A percentile compares a stretch with the other conserved stretches of the same genome.
Evolutionary conservation across 2,888 invertebrate species (phyloP).

Genomic region (Salticus scenicus): DNA sequence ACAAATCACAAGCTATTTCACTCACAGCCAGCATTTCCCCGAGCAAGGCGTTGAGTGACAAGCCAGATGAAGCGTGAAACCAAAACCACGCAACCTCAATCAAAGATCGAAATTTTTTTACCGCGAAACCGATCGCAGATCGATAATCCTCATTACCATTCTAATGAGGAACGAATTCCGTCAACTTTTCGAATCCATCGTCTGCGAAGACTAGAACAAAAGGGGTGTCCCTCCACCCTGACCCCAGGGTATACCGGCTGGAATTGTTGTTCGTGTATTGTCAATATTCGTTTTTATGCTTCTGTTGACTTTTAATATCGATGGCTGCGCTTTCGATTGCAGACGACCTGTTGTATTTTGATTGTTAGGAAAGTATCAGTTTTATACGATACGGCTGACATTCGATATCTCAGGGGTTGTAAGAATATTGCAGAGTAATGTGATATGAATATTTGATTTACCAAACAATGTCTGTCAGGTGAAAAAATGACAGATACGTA

Average conservation of each 20-base stretch:
- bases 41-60: neutral
- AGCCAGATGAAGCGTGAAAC: neutral
- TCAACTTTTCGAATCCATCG: neutral
- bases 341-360: neutral
- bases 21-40: neutral
- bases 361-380: neutral
- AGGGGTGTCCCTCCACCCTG: neutral
- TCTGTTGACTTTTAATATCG: neutral
- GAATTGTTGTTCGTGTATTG: neutral
- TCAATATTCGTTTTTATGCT: neutral
- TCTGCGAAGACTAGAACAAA: neutral
- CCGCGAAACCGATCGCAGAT: neutral
- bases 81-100: neutral
- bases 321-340: neutral
- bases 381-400: neutral
- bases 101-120: neutral
- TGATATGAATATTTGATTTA: too few species aligned
- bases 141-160: constrained; percentile 16
- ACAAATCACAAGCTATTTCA: neutral
- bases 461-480: too few species aligned
- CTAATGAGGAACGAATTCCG: constrained; percentile 9
- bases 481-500: too few species aligned
- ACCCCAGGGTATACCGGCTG: neutral
- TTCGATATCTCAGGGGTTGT: too few species aligned
- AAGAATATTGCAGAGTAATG: too few species aligned